These are phyloP conservation scores for Zoanthus solanderi DNA, from an alignment of 92 coral and sea anemone genomes.

Conservation along the genomic window DNA sequence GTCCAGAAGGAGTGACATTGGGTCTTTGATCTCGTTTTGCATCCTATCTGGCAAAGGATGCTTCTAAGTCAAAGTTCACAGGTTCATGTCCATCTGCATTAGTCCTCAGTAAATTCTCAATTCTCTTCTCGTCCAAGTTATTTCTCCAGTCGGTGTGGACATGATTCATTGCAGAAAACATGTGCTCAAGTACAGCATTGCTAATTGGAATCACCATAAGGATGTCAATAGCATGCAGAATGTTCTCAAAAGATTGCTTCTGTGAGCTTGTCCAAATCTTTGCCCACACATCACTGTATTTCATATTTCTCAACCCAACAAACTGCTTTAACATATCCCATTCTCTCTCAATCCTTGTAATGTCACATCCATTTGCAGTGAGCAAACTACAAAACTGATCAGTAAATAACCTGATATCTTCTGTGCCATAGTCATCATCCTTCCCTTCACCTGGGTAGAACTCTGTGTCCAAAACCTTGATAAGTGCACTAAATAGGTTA, in stretches of 20 bases:
- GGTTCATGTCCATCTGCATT: background rate
- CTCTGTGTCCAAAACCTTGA: conserved; percentile 50
- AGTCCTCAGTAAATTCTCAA: background rate
- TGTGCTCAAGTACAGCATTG: background rate
- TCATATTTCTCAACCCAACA: conserved; percentile 17
- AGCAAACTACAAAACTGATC: conserved; percentile 40
- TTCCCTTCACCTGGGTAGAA: conserved; percentile 17
- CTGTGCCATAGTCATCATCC: conserved; percentile 37
- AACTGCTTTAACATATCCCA: conserved; percentile 50
- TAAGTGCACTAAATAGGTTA: conserved; percentile 59
- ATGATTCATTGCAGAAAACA: background rate
- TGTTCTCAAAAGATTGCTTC: background rate
- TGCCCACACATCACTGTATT: background rate
- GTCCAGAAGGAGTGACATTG: background rate
- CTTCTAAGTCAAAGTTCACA: background rate
- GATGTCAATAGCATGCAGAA: background rate
- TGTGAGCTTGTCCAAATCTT: background rate
- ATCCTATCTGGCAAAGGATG: background rate
- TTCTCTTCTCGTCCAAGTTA: background rate
- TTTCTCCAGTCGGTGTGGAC: background rate
- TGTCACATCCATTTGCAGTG: conserved; percentile 53
- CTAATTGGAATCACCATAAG: background rate
- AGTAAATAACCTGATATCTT: conserved; percentile 42
- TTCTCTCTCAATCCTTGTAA: conserved; percentile 21
- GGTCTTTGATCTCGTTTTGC: background rate